Base-by-base conservation (phyloP, 2,888 invertebrate genomes). In the Xanthia icteritia region DNA sequence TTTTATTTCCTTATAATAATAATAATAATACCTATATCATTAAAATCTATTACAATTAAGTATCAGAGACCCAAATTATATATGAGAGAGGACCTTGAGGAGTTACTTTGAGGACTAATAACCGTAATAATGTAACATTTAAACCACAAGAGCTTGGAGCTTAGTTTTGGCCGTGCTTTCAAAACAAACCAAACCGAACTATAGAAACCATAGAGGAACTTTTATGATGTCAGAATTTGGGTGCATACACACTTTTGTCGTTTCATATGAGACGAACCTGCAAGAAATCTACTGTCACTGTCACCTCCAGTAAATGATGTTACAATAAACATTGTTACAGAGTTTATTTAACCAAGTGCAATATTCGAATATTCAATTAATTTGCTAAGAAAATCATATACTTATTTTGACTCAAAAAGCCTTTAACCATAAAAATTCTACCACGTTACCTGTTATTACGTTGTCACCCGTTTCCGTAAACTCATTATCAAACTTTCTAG, bases 381-480 rank as follows among this genome's bases (percentile, higher is more conserved):
- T 36, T 51, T 54, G 11, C 60, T 48, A 5, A 5, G 39, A 61
- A 68, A 56, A 20, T 58, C 5, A 58, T 9, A 39, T 39, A 39
- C 5, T 36, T 27, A n/a, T n/a, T 69, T 64, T 58, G 9, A 1
- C 20, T 51, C 36, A 63, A 67, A 79, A 61, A 51, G 17, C 15
- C 5, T 66, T 66, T 67, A 56, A 31, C 48, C 17, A 58, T 48
- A 58, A 66, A 67, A 73, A 60, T 39, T 54, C 42, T 36, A 70
- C 45, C 60, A 63, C 56, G 64, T 66, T 66, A 75, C 72, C 45
- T 60, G 63, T 67, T 73, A 79, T 79, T 79, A 76, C 51, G 58
- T 64, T 64, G 89, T 98, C 98, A 88, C 97, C 56, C 36, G 42
- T 69, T 76, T 67, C 61, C 51, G 36, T 75, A 75, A 79, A 82